These are phyloP conservation scores for Odobenus rosmarus DNA, from an alignment of 2,113 vertebrate species.

Conservation along the genomic window DNA sequence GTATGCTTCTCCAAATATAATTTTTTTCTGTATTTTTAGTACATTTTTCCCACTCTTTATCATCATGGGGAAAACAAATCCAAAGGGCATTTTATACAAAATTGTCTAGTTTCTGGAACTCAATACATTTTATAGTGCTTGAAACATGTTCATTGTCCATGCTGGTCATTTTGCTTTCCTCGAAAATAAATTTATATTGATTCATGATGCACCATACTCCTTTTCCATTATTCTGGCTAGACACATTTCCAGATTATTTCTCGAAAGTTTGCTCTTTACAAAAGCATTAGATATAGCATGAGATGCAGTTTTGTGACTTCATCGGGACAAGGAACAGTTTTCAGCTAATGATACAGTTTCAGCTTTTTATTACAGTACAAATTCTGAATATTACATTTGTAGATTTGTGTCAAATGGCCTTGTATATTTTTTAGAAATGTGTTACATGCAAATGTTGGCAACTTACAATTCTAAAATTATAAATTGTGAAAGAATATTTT, in stretches of 20 bases:
- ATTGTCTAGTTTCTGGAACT: slow-evolving; percentile 62
- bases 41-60: slow-evolving; percentile 45
- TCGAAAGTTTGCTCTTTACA: slow-evolving; percentile 62
- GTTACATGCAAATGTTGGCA: not conserved
- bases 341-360: slow-evolving; percentile 6
- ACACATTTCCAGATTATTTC: slow-evolving; percentile 55
- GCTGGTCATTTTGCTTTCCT: slow-evolving; percentile 66
- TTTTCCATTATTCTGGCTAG: slow-evolving; percentile 55
- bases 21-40: slow-evolving; percentile 54
- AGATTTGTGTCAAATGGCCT: not conserved
- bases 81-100: slow-evolving; percentile 66
- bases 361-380: slow-evolving; percentile 13
- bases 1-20: slow-evolving; percentile 62
- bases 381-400: slow-evolving; percentile 25
- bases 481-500: not conserved
- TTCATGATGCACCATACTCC: slow-evolving; percentile 45
- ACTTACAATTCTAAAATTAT: not conserved
- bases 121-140: slow-evolving; percentile 66
- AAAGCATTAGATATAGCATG: slow-evolving; percentile 62
- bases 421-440: not conserved
- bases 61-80: slow-evolving; percentile 52
- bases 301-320: slow-evolving; percentile 41
- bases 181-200: slow-evolving; percentile 75
- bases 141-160: slow-evolving; percentile 71
- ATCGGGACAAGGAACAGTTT: slow-evolving; percentile 41